Conservation (phyloP, 2,888 invertebrate species). For the Globia sparganii region DNA sequence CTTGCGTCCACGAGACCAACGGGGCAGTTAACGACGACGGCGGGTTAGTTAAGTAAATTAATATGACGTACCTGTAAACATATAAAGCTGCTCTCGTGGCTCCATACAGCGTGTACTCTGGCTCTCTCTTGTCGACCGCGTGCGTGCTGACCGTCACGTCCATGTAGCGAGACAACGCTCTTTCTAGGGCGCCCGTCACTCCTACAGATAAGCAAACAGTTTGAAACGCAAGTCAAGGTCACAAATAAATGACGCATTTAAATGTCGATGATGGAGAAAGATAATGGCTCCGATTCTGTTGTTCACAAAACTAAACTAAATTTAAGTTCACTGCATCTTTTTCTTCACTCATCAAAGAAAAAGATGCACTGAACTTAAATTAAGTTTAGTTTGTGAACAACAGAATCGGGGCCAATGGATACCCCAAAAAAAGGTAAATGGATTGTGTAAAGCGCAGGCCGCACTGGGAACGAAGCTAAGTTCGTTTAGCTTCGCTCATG, state of each 20-base stretch:
- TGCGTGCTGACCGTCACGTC: slow-evolving; percentile 93
- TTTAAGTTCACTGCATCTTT: too few relatives aligned
- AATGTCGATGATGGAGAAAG: not conserved
- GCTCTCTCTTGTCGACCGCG: slow-evolving; percentile 95
- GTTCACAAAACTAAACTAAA: too few relatives aligned
- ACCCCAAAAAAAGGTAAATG: not conserved
- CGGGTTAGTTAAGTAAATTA: too few relatives aligned
- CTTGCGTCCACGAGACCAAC: too few relatives aligned
- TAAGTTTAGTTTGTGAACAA: too few relatives aligned
- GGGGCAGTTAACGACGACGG: too few relatives aligned
- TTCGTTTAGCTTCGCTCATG: not conserved
- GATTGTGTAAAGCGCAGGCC: not conserved
- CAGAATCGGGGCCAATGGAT: too few relatives aligned
- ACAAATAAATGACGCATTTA: not conserved
- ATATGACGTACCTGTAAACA: slow-evolving; percentile 94
- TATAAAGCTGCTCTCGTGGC: slow-evolving; percentile 94
- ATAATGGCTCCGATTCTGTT: too few relatives aligned
- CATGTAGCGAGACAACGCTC: slow-evolving; percentile 93
- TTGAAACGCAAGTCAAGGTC: not conserved
- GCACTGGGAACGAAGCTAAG: too few relatives aligned
- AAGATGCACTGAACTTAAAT: too few relatives aligned
- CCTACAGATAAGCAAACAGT: slow-evolving; percentile 62
- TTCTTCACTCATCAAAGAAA: too few relatives aligned
- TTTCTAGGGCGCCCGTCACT: slow-evolving; percentile 93
- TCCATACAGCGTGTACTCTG: slow-evolving; percentile 97